phyloP scores from a whole-genome alignment of 2,113 vertebrate species.

The Axis porcinus region DNA sequence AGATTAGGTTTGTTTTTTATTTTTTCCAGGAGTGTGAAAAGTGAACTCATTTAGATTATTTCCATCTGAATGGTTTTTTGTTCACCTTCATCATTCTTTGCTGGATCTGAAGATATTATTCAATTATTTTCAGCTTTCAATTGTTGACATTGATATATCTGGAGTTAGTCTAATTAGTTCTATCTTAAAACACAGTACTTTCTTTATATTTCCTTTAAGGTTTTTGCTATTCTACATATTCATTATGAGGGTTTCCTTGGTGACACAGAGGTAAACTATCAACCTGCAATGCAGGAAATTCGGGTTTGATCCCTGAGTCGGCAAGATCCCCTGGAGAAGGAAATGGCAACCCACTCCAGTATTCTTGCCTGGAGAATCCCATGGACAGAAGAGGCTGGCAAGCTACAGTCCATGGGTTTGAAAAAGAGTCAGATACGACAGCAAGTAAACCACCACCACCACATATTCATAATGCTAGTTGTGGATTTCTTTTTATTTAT shows the following conservation, averaged over 20 bases:
- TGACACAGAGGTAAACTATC: neutral
- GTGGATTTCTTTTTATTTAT: slow-evolving; percentile 8
- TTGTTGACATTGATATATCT: neutral
- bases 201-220: neutral
- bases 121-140: neutral
- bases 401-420: neutral
- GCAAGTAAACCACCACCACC: neutral
- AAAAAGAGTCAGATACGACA: neutral
- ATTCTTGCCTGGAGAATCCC: neutral
- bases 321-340: neutral
- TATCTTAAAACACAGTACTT: neutral
- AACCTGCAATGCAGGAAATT: neutral
- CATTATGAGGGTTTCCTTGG: neutral
- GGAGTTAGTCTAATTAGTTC: neutral
- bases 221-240: neutral
- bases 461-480: neutral
- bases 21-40: neutral
- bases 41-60: neutral
- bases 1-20: neutral
- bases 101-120: neutral
- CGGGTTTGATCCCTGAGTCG: neutral
- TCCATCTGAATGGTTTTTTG: neutral
- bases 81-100: neutral
- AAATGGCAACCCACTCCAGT: neutral
- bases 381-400: neutral